These are phyloP conservation scores for Girardia tigrina DNA, from an alignment of 2,888 invertebrate genomes.

Conservation along the genomic window DNA sequence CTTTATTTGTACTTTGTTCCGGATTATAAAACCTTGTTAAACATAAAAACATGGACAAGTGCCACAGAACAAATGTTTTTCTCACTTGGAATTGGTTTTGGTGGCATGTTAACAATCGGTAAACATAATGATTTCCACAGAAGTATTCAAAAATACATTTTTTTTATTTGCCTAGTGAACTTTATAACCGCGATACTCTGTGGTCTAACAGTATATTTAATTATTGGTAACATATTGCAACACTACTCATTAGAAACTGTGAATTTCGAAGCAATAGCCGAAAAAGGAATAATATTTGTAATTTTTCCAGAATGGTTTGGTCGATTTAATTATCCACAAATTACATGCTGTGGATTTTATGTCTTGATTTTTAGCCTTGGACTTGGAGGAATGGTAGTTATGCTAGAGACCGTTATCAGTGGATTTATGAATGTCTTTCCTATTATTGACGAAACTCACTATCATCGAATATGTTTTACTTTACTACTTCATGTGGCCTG, in stretches of 20 bases:
- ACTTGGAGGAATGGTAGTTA: not conserved
- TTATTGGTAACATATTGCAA: not conserved
- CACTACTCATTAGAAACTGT: no score
- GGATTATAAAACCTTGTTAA: not conserved
- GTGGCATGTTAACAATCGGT: not conserved
- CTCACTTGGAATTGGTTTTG: conserved; percentile 3
- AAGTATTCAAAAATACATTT: not conserved
- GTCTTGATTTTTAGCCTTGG: not conserved
- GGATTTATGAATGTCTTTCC: not conserved
- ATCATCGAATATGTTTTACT: not conserved
- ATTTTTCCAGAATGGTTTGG: not conserved
- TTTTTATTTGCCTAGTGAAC: not conserved
- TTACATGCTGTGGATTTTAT: not conserved
- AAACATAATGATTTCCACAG: not conserved
- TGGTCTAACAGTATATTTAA: not conserved
- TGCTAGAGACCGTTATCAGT: not conserved
- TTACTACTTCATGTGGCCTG: not conserved
- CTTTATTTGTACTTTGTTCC: not conserved
- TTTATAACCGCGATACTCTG: not conserved
- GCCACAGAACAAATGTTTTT: not conserved
- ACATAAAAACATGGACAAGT: not conserved
- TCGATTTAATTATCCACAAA: not conserved
- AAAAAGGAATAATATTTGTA: not conserved
- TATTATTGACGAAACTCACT: not conserved
- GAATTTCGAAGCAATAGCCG: not conserved